Evolutionary conservation across 30 jellyfish, hydroid and myxozoan species (phyloP), one percentile per base, ranked within the genome.

Genomic region (Cassiopea andromeda): DNA sequence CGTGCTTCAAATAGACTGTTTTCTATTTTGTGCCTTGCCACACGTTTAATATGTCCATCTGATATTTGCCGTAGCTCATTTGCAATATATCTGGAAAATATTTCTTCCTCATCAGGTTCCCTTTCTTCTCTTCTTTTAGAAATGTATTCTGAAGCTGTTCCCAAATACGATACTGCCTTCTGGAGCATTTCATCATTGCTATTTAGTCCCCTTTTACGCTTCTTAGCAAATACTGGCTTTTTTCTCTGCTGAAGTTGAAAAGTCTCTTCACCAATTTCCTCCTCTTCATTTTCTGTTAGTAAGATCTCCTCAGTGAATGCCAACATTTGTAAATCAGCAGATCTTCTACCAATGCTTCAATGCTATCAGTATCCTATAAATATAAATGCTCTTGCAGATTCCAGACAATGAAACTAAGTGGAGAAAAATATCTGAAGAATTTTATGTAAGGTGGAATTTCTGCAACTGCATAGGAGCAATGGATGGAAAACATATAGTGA

Each of bases 381-480:
- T 44, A 49, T 44, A 44, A 75, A 19, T 68, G 44, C 38, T 38
- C 18, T 75, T 75, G 15, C 69, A 75, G 84, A 75, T 58, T 44
- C 93, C 87, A 44, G 48, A 47, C 58, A 12, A 83, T 15, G 79
- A 75, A 83, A 67, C 27, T 18, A 90, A 76, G 59, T 87, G 94
- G 94, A 58, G 13, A 12, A 48, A 87, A 17, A 47, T 78, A n/a
- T 64, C 85, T 6, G 54, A 60, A 7, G 94, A 48, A 19, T 43
- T 27, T 27, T 74, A 61, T 38, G 64, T 48, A 46, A 60, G n/a
- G 77, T 87, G 94, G 94, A 88, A 87, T 9, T 87, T 75, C 64
- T 89, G 77, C 54, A 85, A 85, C 54, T 46, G 80, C 75, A 58
- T 77, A 68, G 94, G 90, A n/a, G 94, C 94, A 46, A 77, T 84